phyloP scores from a whole-genome alignment of 2,797 vertebrate genomes.

The Sebastes cheni region DNA sequence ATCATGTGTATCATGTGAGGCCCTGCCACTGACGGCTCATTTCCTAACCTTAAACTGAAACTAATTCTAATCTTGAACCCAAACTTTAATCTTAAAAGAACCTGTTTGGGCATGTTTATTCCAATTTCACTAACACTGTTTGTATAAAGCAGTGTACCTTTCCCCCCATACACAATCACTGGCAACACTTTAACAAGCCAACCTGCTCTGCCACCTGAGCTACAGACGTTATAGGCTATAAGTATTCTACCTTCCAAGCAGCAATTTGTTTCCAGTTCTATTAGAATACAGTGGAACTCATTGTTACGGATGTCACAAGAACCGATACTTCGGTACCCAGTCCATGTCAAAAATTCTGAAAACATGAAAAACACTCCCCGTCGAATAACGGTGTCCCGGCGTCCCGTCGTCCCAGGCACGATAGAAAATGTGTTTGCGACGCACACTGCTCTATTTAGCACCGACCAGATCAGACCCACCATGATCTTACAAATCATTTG shows the following conservation, averaged over 20 bases:
- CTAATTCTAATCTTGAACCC: neutral
- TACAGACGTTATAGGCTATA: neutral
- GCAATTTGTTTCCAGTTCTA: neutral
- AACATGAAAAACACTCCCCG: no score
- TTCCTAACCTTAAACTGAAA: neutral
- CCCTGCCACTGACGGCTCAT: neutral
- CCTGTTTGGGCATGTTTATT: neutral
- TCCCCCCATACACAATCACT: neutral
- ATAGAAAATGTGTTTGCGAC: no score
- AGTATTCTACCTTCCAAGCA: neutral
- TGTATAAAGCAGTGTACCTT: neutral
- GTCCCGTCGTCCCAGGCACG: no score
- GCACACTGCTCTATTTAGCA: neutral
- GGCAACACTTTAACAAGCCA: neutral
- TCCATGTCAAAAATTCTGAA: no score
- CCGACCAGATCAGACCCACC: neutral
- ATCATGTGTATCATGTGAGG: slow-evolving; percentile 2
- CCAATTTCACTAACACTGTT: neutral
- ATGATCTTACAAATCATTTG: neutral
- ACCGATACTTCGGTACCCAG: no score
- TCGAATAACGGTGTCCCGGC: no score
- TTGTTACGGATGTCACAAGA: no score
- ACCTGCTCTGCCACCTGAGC: neutral
- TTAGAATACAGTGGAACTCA: no score
- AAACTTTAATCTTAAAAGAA: neutral